Base-by-base conservation (phyloP, 2,797 vertebrate species). In the Chlorospingus semifuscus region DNA sequence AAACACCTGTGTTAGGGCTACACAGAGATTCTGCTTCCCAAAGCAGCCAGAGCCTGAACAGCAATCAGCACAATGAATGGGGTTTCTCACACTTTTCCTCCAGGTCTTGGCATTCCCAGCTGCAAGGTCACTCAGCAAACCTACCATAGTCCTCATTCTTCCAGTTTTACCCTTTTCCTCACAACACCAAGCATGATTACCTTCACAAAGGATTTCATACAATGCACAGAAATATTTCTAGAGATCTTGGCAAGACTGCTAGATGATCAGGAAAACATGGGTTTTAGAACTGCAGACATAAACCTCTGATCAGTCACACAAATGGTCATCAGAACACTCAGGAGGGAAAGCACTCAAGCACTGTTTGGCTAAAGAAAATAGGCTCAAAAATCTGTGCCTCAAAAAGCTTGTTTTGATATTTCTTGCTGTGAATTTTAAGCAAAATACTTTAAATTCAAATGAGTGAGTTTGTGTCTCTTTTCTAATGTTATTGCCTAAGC, bases 1-100 rank as follows among this genome's bases (percentile, higher is more conserved):
- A 36, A 66, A 36, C 22, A 36, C 6, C 22, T 44, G 1, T 0
- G 0, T 47, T 11, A 34, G 17, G 20, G 23, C 23, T 47, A 13
- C 37, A 24, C 19, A 44, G n/a, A 68, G 29, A 21, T 37, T n/a
- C 71, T 76, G 27, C 27, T 59, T 68, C 53, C 50, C 46, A 37
- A 27, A 68, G 53, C 61, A 66, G 52, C 37, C 61, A 66, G 52
- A 57, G 15, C 16, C 32, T 15, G 20, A 50, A 15, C 52, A 75
- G 37, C 18, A 37, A 5, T 23, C 53, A 59, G 37, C 22, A 52
- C 37, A 37, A 59, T 37, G 23, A 19, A 23, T 84, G 61, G 71
- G 12, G 12, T 52, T 68, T 76, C n/a, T n/a, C n/a, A 37, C 27
- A 23, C 15, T 4, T 42, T 15, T 32, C 23, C 23, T 66, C 32